phyloP scores from a whole-genome alignment of 2,888 invertebrate species.

The Oscheius sp. region DNA sequence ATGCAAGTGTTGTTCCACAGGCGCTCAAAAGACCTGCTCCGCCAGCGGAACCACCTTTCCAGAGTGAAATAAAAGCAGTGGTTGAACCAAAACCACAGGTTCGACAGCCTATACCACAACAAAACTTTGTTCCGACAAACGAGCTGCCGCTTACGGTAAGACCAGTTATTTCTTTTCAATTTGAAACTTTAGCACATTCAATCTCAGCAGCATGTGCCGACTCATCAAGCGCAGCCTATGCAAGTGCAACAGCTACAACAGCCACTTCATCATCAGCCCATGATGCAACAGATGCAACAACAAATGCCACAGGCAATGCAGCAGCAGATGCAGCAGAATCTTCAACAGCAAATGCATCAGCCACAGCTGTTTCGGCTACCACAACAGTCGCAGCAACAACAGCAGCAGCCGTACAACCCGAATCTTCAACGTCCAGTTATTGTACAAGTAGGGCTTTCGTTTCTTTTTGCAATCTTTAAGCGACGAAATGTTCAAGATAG shows the following conservation, averaged over 20 bases:
- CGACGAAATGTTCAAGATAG: no score
- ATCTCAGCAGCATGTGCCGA: conserved; percentile 44
- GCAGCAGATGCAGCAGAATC: conserved; percentile 30
- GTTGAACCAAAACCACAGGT: background rate
- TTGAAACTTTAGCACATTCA: background rate
- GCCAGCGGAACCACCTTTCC: background rate
- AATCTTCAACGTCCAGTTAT: conserved; percentile 15
- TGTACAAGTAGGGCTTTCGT: background rate
- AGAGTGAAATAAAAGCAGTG: background rate
- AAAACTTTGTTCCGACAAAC: no score
- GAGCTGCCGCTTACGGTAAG: no score
- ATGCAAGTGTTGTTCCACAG: background rate
- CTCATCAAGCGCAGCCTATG: conserved; percentile 21
- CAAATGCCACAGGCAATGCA: background rate
- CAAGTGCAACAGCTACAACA: conserved; percentile 32
- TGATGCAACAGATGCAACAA: background rate
- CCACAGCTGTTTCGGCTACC: background rate
- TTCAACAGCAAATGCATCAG: conserved; percentile 17
- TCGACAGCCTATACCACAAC: no score
- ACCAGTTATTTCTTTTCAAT: no score
- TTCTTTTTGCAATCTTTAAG: background rate
- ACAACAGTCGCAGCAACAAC: conserved; percentile 22
- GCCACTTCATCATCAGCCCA: conserved; percentile 19
- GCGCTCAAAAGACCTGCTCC: background rate
- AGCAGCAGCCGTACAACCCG: conserved; percentile 2